Evolutionary conservation across 1,140 invertebrate genomes (phyloP).

Genomic region (Babylonia areolata): DNA sequence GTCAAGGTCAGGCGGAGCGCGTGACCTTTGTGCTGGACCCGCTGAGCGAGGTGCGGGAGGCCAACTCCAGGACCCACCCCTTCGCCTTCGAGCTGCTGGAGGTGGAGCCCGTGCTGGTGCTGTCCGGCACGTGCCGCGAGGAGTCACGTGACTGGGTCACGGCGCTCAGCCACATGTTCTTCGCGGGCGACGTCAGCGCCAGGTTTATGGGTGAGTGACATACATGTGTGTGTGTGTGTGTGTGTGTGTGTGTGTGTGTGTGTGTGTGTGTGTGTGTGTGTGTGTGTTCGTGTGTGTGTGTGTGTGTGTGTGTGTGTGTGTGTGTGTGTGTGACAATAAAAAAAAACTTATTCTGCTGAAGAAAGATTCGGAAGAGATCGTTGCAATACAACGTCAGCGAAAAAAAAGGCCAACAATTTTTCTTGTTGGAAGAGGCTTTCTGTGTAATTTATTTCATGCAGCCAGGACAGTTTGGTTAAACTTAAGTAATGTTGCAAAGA

Average conservation of each 20-base stretch:
- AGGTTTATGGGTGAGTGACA: no score
- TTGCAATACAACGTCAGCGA: no score
- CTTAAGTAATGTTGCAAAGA: no score
- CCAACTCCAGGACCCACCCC: conserved; percentile 57
- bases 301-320: no score
- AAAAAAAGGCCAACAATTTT: no score
- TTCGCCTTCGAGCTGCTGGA: conserved; percentile 62
- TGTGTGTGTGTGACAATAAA: no score
- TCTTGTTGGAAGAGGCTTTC: no score
- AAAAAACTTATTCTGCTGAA: no score
- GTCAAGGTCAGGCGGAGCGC: conserved; percentile 38
- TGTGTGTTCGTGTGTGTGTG: no score
- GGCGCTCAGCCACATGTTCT: conserved; percentile 55
- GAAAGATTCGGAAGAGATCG: no score
- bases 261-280: neutral
- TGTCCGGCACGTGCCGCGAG: conserved; percentile 45
- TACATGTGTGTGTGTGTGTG: neutral
- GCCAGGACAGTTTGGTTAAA: no score
- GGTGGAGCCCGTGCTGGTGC: conserved; percentile 50
- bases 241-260: neutral
- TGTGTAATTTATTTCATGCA: no score
- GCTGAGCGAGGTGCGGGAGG: conserved; percentile 50
- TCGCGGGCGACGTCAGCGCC: neutral
- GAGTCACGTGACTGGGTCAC: conserved; percentile 58
- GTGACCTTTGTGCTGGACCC: conserved; percentile 59